Percentiles rank a stretch among this genome's conserved stretches.
phyloP scores from a whole-genome alignment of 2,888 invertebrate genomes.

The Caenorhabditis panamensis region DNA sequence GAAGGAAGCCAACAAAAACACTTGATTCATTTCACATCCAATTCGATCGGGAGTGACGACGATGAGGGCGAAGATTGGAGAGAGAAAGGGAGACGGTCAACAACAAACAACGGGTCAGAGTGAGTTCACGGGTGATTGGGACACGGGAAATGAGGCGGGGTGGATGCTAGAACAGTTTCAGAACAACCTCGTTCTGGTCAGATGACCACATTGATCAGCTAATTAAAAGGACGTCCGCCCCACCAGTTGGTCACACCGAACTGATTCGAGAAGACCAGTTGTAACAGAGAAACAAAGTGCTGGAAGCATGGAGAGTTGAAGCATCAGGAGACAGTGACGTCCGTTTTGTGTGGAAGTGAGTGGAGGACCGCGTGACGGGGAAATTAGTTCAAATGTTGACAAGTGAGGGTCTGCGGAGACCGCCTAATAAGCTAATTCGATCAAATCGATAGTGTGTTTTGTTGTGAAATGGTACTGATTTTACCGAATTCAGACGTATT shows the following conservation, averaged over 20 bases:
- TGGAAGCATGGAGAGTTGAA: slow-evolving; percentile 13
- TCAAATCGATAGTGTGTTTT: slow-evolving; percentile 53
- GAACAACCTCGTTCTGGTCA: slow-evolving; percentile 29
- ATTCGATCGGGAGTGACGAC: no score
- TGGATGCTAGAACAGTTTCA: slow-evolving; percentile 23
- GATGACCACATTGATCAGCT: slow-evolving; percentile 41
- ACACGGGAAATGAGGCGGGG: not conserved
- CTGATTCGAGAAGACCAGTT: slow-evolving; percentile 35
- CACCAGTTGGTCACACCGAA: slow-evolving; percentile 34
- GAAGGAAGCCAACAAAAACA: slow-evolving; percentile 1
- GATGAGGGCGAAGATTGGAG: slow-evolving; percentile 8
- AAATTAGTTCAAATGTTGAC: slow-evolving; percentile 40
- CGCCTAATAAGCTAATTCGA: slow-evolving; percentile 58
- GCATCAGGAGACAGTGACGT: slow-evolving; percentile 4
- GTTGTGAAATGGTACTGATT: slow-evolving; percentile 1
- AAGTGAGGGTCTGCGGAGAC: slow-evolving; percentile 30
- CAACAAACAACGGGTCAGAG: not conserved
- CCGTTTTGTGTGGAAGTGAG: slow-evolving; percentile 2
- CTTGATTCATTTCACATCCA: not conserved
- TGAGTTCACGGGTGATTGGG: slow-evolving; percentile 12
- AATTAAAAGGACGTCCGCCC: slow-evolving; percentile 34
- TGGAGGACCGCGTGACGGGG: not conserved
- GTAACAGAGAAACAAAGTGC: no score
- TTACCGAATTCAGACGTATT: no score
- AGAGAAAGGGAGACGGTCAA: not conserved